Base-by-base conservation (phyloP, 2,888 invertebrate species). In the Callosobruchus maculatus region DNA sequence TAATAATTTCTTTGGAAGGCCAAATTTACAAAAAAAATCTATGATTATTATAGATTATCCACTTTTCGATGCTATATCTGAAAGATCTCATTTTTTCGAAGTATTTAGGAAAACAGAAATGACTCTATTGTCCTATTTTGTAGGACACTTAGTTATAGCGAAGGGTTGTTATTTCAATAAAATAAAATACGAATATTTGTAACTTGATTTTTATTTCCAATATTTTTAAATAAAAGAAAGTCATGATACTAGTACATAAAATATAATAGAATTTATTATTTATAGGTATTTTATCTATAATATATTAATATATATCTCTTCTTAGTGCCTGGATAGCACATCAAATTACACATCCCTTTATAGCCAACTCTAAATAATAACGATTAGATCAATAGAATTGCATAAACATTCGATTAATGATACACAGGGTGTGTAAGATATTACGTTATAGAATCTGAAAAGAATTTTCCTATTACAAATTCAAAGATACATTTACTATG, bases 181-280 rank as follows among this genome's bases (percentile, higher is more conserved):
- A 49, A 49, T 49, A 49, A 49, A 49, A 49, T 49, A 49, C 7
- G 49, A 49, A 49, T 49, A 49, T 49, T 49, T 49, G 49, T 49
- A 49, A 49, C 49, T 49, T 70, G 21, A 30, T 70, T 26, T n/a
- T 70, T 31, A n/a, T 70, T 31, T 70, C 21, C 21, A 49, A 30
- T n/a, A 31, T 31, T 21, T 70, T 70, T 18, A 21, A 3, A 13
- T 22, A 72, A 76, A 71, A 71, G 26, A 74, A 69, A 76, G 21
- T 68, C 74, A 22, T 69, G n/a, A 67, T 70, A 72, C 76, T 76
- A 76, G 76, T 76, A 76, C 74, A 76, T 76, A 76, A 76, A 76
- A 76, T 76, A 76, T 76, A 76, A 76, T 76, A 73, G 76, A 74
- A 75, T 76, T 74, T 76, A 75, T 76, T 74, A 75, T 76, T 72